Base-by-base conservation (phyloP, 2,888 invertebrate species). In the Drosophila lacicola region DNA sequence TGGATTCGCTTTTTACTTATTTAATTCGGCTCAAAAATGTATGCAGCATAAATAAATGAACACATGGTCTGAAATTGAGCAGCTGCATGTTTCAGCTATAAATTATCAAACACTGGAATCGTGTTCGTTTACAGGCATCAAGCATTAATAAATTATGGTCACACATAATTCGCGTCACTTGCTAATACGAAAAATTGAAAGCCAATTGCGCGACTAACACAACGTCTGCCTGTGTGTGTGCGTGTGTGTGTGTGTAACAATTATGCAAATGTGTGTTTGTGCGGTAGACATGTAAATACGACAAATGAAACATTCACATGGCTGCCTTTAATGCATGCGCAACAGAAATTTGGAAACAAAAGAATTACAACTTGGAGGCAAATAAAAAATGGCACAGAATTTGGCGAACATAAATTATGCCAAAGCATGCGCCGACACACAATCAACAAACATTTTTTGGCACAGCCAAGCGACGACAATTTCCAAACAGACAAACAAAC, bases 401-500 rank as follows among this genome's bases (percentile, higher is more conserved):
- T 82, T 55, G 70, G 77, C 49, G 54, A 76, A 88, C 80, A 84
- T 83, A 84, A 84, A 88, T 84, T 84, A 84, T 84, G 89, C 80
- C 71, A 53, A 71, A 71, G 66, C 83, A 83, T 82, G 83, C 75
- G 78, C 78, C 64, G 47, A 54, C 72, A 64, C 77, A 64, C 75
- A 68, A 63, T 51, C 71, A 62, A 49, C 75, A 73, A 73, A 73
- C 62, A 68, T 56, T 67, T 56, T 44, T 39, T 19, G 29, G 21
- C 69, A 19, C 47, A 44, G 21, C 21, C 42, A 47, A 49, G 25
- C 46, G n/a, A 42, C 39, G 60, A 69, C 50, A 49, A 53, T 58
- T 47, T 47, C 21, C 72, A 55, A 56, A 39, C 45, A 37, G n/a
- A 45, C 34, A 17, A 19, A 47, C 53, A 65, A 39, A 42, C 10